These are phyloP conservation scores for Hassar affinis DNA, from an alignment of 2,113 vertebrate species.

Conservation along the genomic window DNA sequence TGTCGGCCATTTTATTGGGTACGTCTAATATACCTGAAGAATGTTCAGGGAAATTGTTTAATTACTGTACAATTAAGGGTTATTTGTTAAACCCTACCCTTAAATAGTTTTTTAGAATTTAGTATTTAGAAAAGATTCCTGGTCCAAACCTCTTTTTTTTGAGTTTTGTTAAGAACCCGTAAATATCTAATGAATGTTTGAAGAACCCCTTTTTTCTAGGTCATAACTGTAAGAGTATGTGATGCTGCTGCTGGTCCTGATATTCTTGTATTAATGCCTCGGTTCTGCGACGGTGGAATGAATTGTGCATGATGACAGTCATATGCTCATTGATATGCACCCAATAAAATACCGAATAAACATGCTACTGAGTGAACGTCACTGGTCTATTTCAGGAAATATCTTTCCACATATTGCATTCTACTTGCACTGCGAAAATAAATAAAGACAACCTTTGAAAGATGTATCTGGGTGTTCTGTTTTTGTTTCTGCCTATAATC, in stretches of 20 bases:
- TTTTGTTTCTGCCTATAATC: background rate
- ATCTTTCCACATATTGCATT: conserved; percentile 3
- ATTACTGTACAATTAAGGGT: background rate
- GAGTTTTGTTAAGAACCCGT: background rate
- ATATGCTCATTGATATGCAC: background rate
- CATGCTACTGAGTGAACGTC: background rate
- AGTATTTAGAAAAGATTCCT: background rate
- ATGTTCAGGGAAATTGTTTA: background rate
- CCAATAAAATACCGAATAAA: background rate
- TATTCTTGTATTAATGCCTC: background rate
- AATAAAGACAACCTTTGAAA: conserved; percentile 33
- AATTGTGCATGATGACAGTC: background rate
- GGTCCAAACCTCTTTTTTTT: background rate
- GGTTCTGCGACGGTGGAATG: background rate
- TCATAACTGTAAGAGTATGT: background rate
- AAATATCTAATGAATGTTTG: background rate
- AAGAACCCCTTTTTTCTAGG: background rate
- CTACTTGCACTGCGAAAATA: conserved; percentile 24
- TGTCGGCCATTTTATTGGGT: background rate
- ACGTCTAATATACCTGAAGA: background rate
- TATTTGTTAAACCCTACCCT: background rate
- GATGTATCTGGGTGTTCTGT: background rate
- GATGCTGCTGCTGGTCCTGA: background rate
- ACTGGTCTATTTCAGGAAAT: background rate
- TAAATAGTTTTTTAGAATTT: too few species aligned